Percentiles rank a stretch among this genome's conserved stretches.
Conservation (phyloP, 2,113 vertebrate genomes). For the Panthera uncia region DNA sequence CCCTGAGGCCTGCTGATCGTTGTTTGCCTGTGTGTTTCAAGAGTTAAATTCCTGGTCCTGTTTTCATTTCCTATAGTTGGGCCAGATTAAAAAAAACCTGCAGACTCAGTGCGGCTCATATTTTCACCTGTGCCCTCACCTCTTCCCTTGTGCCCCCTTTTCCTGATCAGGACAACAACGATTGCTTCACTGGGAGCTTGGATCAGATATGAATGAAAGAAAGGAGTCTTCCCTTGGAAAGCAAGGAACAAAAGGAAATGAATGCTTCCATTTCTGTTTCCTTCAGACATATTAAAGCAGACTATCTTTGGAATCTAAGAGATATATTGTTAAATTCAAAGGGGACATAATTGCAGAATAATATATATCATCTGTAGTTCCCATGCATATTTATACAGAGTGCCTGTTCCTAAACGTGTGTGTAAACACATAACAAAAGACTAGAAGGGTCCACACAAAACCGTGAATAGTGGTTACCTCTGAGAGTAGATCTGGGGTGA, state of each 20-base stretch:
- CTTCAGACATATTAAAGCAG: conserved; percentile 52
- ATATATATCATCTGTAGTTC: neutral
- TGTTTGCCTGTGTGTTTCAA: neutral
- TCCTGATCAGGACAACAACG: neutral
- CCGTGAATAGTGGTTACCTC: neutral
- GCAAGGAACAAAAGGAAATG: conserved; percentile 45
- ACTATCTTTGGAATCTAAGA: conserved; percentile 34
- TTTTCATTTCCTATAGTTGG: neutral
- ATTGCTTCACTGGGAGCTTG: neutral
- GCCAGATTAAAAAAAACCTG: neutral
- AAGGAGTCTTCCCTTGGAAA: neutral
- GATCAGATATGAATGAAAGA: conserved; percentile 15
- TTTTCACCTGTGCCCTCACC: neutral
- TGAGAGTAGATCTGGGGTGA: neutral
- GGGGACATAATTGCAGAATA: conserved; percentile 46
- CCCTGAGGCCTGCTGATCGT: neutral
- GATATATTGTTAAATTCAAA: conserved; percentile 48
- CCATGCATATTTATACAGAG: neutral
- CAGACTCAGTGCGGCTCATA: neutral
- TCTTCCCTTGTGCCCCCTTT: neutral
- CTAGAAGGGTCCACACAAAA: neutral
- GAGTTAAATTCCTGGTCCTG: neutral
- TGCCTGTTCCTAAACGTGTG: neutral
- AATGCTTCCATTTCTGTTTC: conserved; percentile 56
- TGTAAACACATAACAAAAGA: neutral